Evolutionary conservation across 2,888 invertebrate genomes (phyloP).

Genomic region (Chaitophorus viminalis): DNA sequence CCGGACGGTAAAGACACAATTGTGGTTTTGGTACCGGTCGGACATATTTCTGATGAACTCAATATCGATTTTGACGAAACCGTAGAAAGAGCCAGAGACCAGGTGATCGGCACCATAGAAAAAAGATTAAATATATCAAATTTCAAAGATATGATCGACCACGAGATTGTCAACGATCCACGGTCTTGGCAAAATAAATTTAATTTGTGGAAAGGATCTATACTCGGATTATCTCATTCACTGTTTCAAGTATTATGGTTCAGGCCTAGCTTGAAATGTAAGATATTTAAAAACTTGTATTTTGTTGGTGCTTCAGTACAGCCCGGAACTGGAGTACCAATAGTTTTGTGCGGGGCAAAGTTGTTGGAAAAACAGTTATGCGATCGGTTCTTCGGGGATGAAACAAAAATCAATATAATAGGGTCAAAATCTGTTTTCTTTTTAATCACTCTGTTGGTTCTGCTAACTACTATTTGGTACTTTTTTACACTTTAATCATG

Average conservation of each 20-base stretch:
- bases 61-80: conserved; percentile 39
- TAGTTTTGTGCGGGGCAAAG: conserved; percentile 48
- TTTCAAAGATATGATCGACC: conserved; percentile 32
- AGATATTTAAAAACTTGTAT: conserved; percentile 54
- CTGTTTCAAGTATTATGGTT: conserved; percentile 53
- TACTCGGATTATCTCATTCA: conserved; percentile 44
- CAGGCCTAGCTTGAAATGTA: conserved; percentile 55
- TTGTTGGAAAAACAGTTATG: conserved; percentile 51
- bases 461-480: conserved; percentile 14
- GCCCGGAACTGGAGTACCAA: conserved; percentile 55
- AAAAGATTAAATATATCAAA: conserved; percentile 31
- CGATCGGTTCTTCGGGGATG: neutral
- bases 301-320: conserved; percentile 50
- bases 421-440: neutral
- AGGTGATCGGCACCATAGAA: conserved; percentile 35
- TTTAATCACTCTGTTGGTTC: conserved; percentile 5
- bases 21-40: conserved; percentile 41
- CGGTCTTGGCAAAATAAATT: conserved; percentile 47
- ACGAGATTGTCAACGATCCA: conserved; percentile 44
- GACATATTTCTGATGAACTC: neutral
- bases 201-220: conserved; percentile 55
- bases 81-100: conserved; percentile 18
- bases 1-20: conserved; percentile 43
- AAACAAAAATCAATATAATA: neutral
- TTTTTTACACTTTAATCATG: conserved; percentile 15